These are phyloP conservation scores for Epicampocera succincta DNA, from an alignment of 2,888 invertebrate genomes.

Conservation along the genomic window DNA sequence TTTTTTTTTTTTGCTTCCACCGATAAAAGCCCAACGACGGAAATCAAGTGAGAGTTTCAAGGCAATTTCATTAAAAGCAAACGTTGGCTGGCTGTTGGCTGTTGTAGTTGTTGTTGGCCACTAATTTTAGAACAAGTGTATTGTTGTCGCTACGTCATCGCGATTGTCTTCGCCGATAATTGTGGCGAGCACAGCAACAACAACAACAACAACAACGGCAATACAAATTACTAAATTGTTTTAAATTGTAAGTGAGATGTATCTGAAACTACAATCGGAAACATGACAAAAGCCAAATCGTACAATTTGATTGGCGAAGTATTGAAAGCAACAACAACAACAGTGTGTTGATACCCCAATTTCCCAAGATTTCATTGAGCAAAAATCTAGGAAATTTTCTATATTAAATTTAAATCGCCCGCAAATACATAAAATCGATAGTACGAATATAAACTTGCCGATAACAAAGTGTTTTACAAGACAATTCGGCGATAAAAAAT, in stretches of 20 bases:
- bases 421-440: too few species aligned
- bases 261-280: neutral
- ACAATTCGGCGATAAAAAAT: too few species aligned
- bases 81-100: neutral
- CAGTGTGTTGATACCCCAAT: too few species aligned
- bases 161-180: conserved; percentile 52
- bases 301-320: neutral
- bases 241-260: conserved; percentile 10
- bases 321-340: too few species aligned
- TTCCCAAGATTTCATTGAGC: too few species aligned
- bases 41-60: conserved; percentile 41
- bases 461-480: too few species aligned
- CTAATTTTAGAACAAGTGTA: conserved; percentile 28
- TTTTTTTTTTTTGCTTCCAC: neutral
- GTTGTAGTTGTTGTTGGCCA: conserved; percentile 10
- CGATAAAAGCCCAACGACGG: conserved; percentile 2
- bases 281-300: conserved; percentile 2
- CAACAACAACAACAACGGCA: neutral
- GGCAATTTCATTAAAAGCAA: conserved; percentile 7
- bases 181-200: neutral
- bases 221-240: conserved; percentile 38
- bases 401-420: too few species aligned
- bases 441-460: too few species aligned
- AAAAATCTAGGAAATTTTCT: too few species aligned
- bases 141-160: conserved; percentile 37